phyloP scores from a whole-genome alignment of 2,888 invertebrate species.

The Odontocerum albicorne region DNA sequence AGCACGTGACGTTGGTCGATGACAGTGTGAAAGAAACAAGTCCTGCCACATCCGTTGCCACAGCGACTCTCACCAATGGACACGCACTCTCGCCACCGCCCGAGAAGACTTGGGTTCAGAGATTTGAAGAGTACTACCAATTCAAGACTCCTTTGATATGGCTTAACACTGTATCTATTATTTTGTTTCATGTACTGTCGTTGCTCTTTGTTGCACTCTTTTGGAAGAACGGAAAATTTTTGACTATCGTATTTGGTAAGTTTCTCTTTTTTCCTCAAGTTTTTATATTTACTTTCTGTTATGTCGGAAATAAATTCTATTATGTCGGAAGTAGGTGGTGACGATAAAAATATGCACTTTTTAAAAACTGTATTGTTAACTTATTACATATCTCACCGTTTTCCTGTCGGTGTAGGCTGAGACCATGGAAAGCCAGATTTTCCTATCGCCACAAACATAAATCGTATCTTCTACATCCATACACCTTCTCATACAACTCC shows the following conservation, averaged over 20 bases:
- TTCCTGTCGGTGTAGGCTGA: too few species aligned
- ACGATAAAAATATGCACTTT: not conserved
- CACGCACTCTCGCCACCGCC: not conserved
- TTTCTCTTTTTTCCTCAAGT: slow-evolving; percentile 36
- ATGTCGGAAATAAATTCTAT: not conserved
- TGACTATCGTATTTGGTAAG: slow-evolving; percentile 64
- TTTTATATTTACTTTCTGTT: not conserved
- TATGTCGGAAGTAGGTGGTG: too few species aligned
- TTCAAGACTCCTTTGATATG: slow-evolving; percentile 61
- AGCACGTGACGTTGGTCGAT: too few species aligned
- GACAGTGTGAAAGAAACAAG: too few species aligned
- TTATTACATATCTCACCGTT: not conserved
- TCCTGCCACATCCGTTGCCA: not conserved
- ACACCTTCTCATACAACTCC: too few species aligned
- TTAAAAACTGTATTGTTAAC: not conserved
- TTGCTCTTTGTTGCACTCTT: too few species aligned
- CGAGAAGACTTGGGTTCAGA: too few species aligned
- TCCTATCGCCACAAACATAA: too few species aligned
- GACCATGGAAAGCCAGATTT: too few species aligned
- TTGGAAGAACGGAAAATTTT: slow-evolving; percentile 43
- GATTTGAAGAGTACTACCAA: slow-evolving; percentile 1
- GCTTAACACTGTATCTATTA: slow-evolving; percentile 61
- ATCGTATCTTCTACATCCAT: too few species aligned
- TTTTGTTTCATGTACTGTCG: slow-evolving; percentile 57
- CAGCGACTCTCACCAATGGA: not conserved